Evolutionary conservation across 1,140 invertebrate species (phyloP).

Genomic region (Semibalanus balanoides): DNA sequence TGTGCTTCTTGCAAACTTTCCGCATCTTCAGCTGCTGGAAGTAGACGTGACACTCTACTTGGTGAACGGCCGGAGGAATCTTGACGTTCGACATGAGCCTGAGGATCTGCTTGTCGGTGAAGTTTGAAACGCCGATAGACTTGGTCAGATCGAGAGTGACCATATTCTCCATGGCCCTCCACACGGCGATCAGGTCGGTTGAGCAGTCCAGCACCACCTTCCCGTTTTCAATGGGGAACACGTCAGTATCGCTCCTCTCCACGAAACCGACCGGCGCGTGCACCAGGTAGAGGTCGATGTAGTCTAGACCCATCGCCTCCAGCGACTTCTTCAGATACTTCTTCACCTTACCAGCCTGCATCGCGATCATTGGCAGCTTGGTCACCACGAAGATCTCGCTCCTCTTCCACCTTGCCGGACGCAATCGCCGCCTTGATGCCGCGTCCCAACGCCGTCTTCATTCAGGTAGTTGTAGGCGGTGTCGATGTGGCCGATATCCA

Average conservation of each 20-base stretch:
- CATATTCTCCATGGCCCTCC: neutral
- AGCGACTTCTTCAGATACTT: conserved; percentile 56
- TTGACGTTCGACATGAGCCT: neutral
- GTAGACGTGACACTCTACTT: neutral
- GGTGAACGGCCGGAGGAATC: neutral
- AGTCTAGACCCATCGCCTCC: conserved; percentile 52
- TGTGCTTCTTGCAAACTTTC: neutral
- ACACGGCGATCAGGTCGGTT: neutral
- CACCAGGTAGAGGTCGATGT: conserved; percentile 70
- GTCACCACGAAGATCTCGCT: conserved; percentile 39
- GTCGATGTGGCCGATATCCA: conserved; percentile 57
- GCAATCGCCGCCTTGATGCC: conserved; percentile 29
- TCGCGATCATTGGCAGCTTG: conserved; percentile 27
- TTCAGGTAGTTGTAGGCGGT: conserved; percentile 45
- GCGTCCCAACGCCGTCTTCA: conserved; percentile 31
- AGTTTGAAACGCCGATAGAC: neutral
- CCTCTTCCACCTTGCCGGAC: conserved; percentile 35
- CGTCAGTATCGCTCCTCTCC: neutral
- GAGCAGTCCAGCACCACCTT: neutral
- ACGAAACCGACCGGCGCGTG: conserved; percentile 44
- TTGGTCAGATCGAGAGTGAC: neutral
- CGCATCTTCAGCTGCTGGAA: neutral
- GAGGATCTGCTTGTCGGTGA: neutral
- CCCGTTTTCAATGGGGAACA: neutral
- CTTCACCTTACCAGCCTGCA: conserved; percentile 46